phyloP scores from a whole-genome alignment of 1,140 invertebrate genomes.

The Conopomorpha cramerella region DNA sequence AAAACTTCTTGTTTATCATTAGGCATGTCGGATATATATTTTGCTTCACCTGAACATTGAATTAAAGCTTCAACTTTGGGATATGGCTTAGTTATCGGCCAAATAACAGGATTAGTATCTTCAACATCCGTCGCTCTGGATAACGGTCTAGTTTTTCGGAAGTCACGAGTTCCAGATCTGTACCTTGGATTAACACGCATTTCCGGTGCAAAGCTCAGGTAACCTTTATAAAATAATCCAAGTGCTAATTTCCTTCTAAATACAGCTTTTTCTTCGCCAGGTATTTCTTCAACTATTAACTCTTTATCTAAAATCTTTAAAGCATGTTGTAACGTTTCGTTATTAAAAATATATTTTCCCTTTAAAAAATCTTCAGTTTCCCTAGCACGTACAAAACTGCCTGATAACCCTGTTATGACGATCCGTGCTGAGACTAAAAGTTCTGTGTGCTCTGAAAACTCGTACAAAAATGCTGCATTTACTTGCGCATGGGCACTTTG shows the following conservation, averaged over 20 bases:
- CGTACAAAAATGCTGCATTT: slow-evolving; percentile 68
- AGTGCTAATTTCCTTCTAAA: slow-evolving; percentile 65
- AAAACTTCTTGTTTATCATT: slow-evolving; percentile 53
- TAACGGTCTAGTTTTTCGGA: slow-evolving; percentile 41
- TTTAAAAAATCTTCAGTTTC: slow-evolving; percentile 64
- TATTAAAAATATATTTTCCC: slow-evolving; percentile 48
- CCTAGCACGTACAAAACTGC: slow-evolving; percentile 67
- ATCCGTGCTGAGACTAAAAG: slow-evolving; percentile 40
- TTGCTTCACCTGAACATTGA: slow-evolving; percentile 62
- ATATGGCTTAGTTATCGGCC: slow-evolving; percentile 67
- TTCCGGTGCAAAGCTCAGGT: not conserved
- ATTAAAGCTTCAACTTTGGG: slow-evolving; percentile 63
- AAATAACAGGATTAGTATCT: slow-evolving; percentile 62
- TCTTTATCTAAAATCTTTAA: slow-evolving; percentile 62
- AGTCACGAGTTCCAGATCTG: slow-evolving; percentile 15
- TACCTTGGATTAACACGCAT: not conserved
- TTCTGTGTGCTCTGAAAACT: slow-evolving; percentile 37
- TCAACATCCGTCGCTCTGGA: slow-evolving; percentile 65
- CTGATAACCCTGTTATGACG: slow-evolving; percentile 65
- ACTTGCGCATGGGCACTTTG: slow-evolving; percentile 72
- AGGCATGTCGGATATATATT: slow-evolving; percentile 65
- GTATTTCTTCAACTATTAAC: slow-evolving; percentile 60
- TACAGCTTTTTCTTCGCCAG: slow-evolving; percentile 62
- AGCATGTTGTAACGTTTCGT: slow-evolving; percentile 47
- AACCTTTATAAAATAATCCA: slow-evolving; percentile 66